These are phyloP conservation scores for Tuberolachnus salignus DNA, from an alignment of 2,888 invertebrate species.

Conservation along the genomic window DNA sequence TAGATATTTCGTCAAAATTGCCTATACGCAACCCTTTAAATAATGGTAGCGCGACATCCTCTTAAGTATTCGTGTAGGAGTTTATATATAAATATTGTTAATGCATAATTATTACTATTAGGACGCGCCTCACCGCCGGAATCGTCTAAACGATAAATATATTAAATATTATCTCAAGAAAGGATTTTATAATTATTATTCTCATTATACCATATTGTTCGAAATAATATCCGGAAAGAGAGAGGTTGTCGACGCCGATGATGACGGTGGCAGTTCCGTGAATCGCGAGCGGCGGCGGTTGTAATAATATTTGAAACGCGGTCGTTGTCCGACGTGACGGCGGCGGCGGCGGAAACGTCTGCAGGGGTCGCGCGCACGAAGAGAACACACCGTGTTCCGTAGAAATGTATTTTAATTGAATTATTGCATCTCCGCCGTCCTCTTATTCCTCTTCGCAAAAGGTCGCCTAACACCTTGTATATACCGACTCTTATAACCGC, in stretches of 20 bases:
- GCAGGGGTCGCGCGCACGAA: not conserved
- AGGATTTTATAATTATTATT: not conserved
- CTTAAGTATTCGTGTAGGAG: too few species aligned
- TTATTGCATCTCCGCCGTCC: conserved; percentile 1
- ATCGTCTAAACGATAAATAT: too few species aligned
- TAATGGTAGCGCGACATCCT: too few species aligned
- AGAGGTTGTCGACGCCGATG: conserved; percentile 5
- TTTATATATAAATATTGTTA: too few species aligned
- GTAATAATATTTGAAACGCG: conserved; percentile 16
- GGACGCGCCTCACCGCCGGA: too few species aligned
- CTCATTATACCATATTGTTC: not conserved
- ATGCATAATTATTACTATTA: too few species aligned
- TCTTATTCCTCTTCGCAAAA: too few species aligned
- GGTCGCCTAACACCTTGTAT: too few species aligned
- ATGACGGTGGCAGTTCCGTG: not conserved
- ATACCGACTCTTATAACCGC: too few species aligned
- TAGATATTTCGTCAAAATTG: too few species aligned
- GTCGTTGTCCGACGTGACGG: conserved; percentile 26
- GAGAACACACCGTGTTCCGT: not conserved
- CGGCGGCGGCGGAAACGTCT: not conserved
- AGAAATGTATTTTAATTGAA: conserved; percentile 30
- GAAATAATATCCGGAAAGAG: conserved; percentile 6
- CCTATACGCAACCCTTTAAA: too few species aligned
- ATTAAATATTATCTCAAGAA: too few species aligned
- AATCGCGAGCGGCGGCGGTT: conserved; percentile 10